Evolutionary conservation across 2,113 vertebrate genomes (phyloP), one percentile per base, ranked within the genome.

Genomic region (Hirundichthys speculiger): DNA sequence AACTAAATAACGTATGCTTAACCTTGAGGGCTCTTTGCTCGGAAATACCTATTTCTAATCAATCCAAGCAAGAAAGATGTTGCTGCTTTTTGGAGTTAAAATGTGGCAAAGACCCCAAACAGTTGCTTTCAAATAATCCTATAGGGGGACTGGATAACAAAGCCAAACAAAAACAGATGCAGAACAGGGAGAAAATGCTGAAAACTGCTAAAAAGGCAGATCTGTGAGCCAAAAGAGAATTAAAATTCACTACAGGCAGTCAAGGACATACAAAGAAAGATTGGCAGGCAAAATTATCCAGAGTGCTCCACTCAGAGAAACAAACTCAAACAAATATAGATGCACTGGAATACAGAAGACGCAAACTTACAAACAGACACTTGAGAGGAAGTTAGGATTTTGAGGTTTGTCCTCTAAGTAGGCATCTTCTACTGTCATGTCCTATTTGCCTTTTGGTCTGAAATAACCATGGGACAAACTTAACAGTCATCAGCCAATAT

Each of bases 201-300:
- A 81, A 84, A 83, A 83, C 46, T 75, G 79, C 74, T 77, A 69
- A 84, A 85, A 87, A 79, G 62, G 53, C 70, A 72, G 73, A 83
- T 77, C 55, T 61, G 51, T 58, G 30, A 24, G 55, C 72, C 70
- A 76, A 50, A 80, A 69, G 20, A 79, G 65, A 81, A 83, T 90
- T 86, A 85, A 65, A 70, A 88, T 90, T 86, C 86, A 84, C 64
- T 70, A 68, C 41, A 40, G 60, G 68, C 73, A 52, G 63, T 90
- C 85, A 88, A 90, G 88, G 85, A 75, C 83, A 74, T 5, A 30
- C 52, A 68, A 61, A 72, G 70, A 72, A 73, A 79, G 53, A 69
- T 69, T 1, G 0, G 27, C 43, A 27, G 40, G 63, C 47, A 72
- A 73, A 80, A 78, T 73, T 63, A 76, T 64, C 77, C 58, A 59